Evolutionary conservation across 2,113 vertebrate species (phyloP).

Genomic region (Ranitomeya imitator): DNA sequence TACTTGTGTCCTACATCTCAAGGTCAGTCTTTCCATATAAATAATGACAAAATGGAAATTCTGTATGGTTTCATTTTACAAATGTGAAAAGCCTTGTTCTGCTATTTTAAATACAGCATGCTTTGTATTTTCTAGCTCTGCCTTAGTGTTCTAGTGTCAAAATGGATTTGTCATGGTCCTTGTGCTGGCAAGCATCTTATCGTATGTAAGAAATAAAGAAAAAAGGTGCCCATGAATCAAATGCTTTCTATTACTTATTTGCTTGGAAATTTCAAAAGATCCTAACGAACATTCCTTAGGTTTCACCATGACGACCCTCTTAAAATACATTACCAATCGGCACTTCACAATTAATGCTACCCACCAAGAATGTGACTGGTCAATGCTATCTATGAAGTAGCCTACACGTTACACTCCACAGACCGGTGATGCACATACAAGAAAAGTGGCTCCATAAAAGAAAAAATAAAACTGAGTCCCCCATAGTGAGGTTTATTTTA

Average conservation of each 20-base stretch:
- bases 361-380: no score
- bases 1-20: conserved; percentile 33
- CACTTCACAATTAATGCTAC: no score
- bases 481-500: no score
- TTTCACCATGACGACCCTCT: no score
- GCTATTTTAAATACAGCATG: neutral
- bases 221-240: neutral
- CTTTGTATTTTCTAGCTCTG: neutral
- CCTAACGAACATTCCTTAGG: neutral
- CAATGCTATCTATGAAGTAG: no score
- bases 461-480: no score
- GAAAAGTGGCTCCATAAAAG: no score
- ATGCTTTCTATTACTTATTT: no score
- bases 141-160: neutral
- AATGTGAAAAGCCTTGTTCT: conserved; percentile 14
- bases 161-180: neutral
- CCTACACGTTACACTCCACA: no score
- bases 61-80: conserved; percentile 2
- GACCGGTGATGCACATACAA: no score
- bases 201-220: neutral
- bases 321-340: no score
- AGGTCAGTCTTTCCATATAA: conserved; percentile 15
- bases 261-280: neutral
- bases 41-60: conserved; percentile 8
- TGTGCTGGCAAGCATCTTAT: neutral